Conservation (phyloP, 2,797 vertebrate genomes). For the Clamator glandarius region DNA sequence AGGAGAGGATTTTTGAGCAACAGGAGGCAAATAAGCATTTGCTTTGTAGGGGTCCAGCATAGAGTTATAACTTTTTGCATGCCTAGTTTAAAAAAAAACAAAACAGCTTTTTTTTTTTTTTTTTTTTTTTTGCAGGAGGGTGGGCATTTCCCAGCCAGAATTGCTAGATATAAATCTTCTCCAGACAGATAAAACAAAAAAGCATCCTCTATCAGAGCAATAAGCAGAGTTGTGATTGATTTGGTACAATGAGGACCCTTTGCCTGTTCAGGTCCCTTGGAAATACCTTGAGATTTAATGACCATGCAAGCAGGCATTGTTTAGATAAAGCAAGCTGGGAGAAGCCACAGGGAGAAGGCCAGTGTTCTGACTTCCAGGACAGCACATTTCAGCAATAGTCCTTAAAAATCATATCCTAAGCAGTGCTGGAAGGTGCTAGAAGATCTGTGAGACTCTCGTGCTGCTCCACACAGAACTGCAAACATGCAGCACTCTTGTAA, state of each 20-base stretch:
- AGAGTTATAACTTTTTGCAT: not conserved
- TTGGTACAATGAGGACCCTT: not conserved
- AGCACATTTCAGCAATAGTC: not conserved
- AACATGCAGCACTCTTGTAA: not conserved
- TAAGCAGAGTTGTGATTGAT: not conserved
- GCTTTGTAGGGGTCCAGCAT: not conserved
- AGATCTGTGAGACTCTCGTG: not conserved
- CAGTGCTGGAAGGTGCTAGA: not conserved
- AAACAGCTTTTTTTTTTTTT: too few species aligned
- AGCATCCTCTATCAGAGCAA: not conserved
- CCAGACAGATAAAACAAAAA: not conserved
- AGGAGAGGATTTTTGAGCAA: not conserved
- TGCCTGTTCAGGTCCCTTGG: not conserved
- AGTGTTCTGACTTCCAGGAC: accelerated
- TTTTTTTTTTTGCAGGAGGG: not conserved
- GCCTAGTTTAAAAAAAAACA: not conserved
- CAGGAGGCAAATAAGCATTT: not conserved
- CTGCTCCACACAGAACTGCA: not conserved
- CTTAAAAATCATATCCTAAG: not conserved
- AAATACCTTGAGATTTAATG: not conserved
- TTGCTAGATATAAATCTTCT: not conserved
- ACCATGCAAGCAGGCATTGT: not conserved
- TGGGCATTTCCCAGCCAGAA: not conserved
- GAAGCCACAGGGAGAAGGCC: not conserved
- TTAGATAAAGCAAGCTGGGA: not conserved